Evolutionary conservation across 2,888 invertebrate species (phyloP), one percentile per base, ranked within the genome.

Genomic region (Pheosia tremula): DNA sequence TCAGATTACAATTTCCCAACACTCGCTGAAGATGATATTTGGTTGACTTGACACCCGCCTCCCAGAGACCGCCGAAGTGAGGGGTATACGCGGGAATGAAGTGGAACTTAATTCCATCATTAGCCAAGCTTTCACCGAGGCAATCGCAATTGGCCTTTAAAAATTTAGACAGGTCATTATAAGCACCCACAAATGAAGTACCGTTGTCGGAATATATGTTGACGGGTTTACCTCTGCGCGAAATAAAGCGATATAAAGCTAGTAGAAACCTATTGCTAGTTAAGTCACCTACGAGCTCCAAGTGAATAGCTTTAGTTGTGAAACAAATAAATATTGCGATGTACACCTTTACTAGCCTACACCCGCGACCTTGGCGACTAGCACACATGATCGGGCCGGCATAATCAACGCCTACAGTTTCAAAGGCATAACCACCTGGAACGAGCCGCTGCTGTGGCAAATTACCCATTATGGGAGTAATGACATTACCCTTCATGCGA

Each of bases 161-260:
- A 62, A 71, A 69, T 38, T 57, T 65, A 0, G 58, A 58, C 4
- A 75, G 8, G 5, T 70, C 67, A 11, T 69, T 71, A 38, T 60
- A 74, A 7, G 72, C 73, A 3, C 75, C 74, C 4, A 72, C 69
- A 58, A 75, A 75, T 37, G 70, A 69, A 37, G 69, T 68, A 10
- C 74, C 71, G 24, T 72, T 70, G 53, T 72, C 69, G 0, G 69
- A 70, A 59, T 66, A 74, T 24, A 72, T 71, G 54, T 71, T 58
- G 24, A 50, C 9, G n/a, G 66, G 65, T 56, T 67, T 67, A 11
- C 72, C 63, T 47, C 68, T 43, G 8, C 71, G 68, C 7, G 71
- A 68, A 3, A 75, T 73, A 49, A 77, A 77, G 3, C 72, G 60
- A 43, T 63, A 63, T 24, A 74, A 54, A 0, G 71, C 69, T 37